Conservation (phyloP, 1,140 invertebrate genomes). For the Trypoxylus dichotomus region DNA sequence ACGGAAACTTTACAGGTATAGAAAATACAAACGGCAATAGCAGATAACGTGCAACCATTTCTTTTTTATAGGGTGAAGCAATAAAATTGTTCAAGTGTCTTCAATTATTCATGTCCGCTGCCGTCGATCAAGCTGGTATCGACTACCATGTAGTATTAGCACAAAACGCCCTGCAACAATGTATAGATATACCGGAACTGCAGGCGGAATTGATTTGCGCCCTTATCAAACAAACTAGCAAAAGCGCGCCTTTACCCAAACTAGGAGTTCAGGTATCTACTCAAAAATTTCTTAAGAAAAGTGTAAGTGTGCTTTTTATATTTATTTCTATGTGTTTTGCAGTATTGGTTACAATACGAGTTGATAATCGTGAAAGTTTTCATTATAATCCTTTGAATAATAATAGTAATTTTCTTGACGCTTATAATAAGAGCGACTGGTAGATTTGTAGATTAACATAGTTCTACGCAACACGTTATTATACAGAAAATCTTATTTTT, state of each 20-base stretch:
- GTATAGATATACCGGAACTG: slow-evolving; percentile 83
- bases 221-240: slow-evolving; percentile 89
- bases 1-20: slow-evolving; percentile 49
- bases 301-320: slow-evolving; percentile 54
- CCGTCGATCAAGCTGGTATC: slow-evolving; percentile 91
- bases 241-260: slow-evolving; percentile 80
- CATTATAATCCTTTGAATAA: not conserved
- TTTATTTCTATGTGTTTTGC: slow-evolving; percentile 37
- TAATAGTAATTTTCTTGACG: not conserved
- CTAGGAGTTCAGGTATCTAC: slow-evolving; percentile 86
- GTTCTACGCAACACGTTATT: too few species aligned
- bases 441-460: too few species aligned
- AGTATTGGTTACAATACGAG: not conserved
- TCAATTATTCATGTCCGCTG: slow-evolving; percentile 91
- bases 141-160: slow-evolving; percentile 94
- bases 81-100: slow-evolving; percentile 95
- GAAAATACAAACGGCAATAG: not conserved
- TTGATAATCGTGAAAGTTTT: not conserved
- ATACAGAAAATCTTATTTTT: too few species aligned
- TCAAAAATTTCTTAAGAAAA: slow-evolving; percentile 54
- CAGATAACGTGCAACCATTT: not conserved
- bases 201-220: slow-evolving; percentile 91
- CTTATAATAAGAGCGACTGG: too few species aligned
- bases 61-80: slow-evolving; percentile 77
- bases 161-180: slow-evolving; percentile 90